Evolutionary conservation across 1,140 invertebrate species (phyloP).

Genomic region (Ostrea edulis): DNA sequence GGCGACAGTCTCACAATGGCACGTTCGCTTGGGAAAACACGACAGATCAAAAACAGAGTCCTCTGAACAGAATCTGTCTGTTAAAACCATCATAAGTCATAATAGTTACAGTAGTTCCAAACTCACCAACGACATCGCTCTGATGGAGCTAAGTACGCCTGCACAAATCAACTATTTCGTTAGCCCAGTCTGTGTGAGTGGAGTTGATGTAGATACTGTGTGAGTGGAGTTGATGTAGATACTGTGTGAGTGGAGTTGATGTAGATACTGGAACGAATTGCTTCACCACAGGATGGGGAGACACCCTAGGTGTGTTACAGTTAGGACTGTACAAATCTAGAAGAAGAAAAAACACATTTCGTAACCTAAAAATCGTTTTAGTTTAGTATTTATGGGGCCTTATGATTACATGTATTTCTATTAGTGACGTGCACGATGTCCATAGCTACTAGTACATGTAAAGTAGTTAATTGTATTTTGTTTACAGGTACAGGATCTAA

Average conservation of each 20-base stretch:
- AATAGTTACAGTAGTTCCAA: constrained; percentile 33
- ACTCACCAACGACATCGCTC: constrained; percentile 52
- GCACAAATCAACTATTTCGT: constrained; percentile 46
- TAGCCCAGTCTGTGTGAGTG: constrained; percentile 47
- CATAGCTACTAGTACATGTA: no score
- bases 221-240: no score
- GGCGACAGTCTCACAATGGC: constrained; percentile 39
- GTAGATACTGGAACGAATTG: constrained; percentile 41
- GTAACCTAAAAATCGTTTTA: no score
- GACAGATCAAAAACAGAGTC: constrained; percentile 37
- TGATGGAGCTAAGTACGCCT: constrained; percentile 45
- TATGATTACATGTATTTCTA: no score
- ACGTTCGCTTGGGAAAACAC: constrained; percentile 44
- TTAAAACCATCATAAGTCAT: constrained; percentile 42
- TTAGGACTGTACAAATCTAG: no score
- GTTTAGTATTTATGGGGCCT: no score
- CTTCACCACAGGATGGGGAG: constrained; percentile 50
- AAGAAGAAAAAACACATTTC: no score
- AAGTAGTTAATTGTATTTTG: no score
- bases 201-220: no score
- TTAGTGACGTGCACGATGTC: no score
- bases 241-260: constrained; percentile 27
- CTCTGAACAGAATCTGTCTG: constrained; percentile 6
- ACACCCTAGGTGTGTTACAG: constrained; percentile 43
- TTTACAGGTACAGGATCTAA: constrained; percentile 19